phyloP scores from a whole-genome alignment of 2,113 vertebrate species.

The Otolemur garnettii region DNA sequence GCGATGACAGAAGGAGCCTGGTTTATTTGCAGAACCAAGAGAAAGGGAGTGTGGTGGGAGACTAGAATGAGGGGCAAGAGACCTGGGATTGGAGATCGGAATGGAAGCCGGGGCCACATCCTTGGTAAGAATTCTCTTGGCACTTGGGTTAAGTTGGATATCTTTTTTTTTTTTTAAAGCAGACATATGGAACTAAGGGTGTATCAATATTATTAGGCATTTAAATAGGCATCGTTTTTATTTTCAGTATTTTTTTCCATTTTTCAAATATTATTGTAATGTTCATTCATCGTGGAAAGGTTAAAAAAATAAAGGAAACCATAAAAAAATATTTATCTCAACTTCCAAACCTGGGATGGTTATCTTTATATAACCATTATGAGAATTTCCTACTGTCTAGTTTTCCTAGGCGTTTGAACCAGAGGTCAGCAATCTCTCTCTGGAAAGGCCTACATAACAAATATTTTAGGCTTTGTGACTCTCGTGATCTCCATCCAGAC shows the following conservation, averaged over 20 bases:
- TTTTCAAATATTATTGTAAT: not conserved
- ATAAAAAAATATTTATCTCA: not conserved
- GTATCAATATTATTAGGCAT: slow-evolving; percentile 42
- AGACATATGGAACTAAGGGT: not conserved
- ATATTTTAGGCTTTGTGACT: not conserved
- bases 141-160: not conserved
- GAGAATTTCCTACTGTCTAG: not conserved
- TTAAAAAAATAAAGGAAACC: slow-evolving; percentile 1
- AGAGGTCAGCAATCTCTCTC: not conserved
- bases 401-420: not conserved
- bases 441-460: not conserved
- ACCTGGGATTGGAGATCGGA: not conserved
- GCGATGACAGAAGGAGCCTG: not conserved
- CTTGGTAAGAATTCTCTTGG: not conserved
- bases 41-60: not conserved
- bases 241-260: slow-evolving; percentile 5
- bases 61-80: not conserved
- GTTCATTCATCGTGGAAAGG: not conserved
- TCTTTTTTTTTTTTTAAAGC: not conserved
- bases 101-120: not conserved
- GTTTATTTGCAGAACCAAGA: not conserved
- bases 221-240: not conserved
- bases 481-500: not conserved
- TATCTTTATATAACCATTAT: not conserved
- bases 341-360: not conserved